Evolutionary conservation across 2,797 vertebrate genomes (phyloP).

Genomic region (Phalanger gymnotis): DNA sequence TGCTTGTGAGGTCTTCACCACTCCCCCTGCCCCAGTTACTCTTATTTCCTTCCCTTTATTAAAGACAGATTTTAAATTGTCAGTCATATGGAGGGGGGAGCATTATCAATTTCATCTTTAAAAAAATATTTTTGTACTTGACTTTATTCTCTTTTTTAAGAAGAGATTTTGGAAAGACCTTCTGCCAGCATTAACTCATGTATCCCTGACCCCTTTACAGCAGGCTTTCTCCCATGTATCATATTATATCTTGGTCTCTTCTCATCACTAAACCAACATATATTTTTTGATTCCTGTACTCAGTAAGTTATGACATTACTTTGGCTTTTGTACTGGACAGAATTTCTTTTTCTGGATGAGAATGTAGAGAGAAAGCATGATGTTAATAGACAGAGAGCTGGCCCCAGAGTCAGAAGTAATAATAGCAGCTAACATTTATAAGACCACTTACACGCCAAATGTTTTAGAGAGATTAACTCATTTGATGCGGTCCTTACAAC

Average conservation of each 20-base stretch:
- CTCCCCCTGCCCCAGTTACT: background rate
- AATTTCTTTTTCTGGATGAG: background rate
- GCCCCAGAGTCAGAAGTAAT: background rate
- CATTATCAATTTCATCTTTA: background rate
- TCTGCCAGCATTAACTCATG: background rate
- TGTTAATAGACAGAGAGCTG: background rate
- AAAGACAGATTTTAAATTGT: background rate
- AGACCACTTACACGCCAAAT: background rate
- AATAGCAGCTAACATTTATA: background rate
- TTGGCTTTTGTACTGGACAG: background rate
- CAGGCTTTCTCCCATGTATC: background rate
- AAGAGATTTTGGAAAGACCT: background rate
- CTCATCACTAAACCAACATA: background rate
- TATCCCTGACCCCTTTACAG: background rate
- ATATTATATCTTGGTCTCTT: background rate
- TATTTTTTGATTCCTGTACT: slow-evolving; percentile 28
- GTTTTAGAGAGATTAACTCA: background rate
- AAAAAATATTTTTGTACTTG: background rate
- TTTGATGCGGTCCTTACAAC: background rate
- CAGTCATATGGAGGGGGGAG: background rate
- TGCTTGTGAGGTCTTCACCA: background rate
- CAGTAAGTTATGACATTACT: background rate
- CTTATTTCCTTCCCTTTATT: background rate
- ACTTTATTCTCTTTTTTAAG: background rate
- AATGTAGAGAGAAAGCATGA: background rate